A percentile compares a stretch with the other conserved stretches of the same genome.
Conservation (phyloP, 2,797 vertebrate genomes). For the Molossus alvarezi region DNA sequence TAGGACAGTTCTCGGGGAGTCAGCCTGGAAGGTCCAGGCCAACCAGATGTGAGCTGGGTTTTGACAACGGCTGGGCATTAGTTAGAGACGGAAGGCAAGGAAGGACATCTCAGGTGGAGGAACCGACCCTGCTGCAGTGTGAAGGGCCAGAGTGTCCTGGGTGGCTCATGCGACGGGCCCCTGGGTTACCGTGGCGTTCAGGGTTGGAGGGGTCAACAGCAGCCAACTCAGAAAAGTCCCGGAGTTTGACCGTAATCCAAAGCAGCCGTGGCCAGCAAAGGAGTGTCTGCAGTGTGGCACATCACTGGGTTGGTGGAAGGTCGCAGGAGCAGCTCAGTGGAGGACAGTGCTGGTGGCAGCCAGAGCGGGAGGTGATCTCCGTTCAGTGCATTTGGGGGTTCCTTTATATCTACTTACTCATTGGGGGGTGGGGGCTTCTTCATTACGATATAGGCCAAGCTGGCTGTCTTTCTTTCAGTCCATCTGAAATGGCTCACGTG, state of each 20-base stretch:
- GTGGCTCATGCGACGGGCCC: not conserved
- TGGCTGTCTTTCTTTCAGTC: not conserved
- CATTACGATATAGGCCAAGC: not conserved
- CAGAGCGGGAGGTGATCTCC: not conserved
- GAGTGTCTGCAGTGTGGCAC: accelerated
- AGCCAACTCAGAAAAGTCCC: not conserved
- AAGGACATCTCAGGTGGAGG: not conserved
- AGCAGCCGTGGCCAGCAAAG: not conserved
- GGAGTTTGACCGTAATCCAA: not conserved
- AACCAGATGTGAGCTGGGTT: not conserved
- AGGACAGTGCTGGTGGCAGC: not conserved
- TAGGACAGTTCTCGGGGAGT: no score
- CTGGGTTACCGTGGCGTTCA: accelerated
- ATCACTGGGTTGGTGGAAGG: not conserved
- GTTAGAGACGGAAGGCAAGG: not conserved
- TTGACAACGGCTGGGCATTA: not conserved
- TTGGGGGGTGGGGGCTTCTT: not conserved
- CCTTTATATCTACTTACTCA: not conserved
- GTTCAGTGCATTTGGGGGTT: not conserved
- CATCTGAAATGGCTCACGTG: not conserved
- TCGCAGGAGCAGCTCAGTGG: accelerated
- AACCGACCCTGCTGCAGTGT: accelerated
- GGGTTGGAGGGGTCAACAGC: not conserved
- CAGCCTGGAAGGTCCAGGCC: not conserved
- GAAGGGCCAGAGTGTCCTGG: no score